Evolutionary conservation across 1,140 invertebrate species (phyloP), one percentile per base, ranked within the genome.

Genomic region (Halyomorpha halys): DNA sequence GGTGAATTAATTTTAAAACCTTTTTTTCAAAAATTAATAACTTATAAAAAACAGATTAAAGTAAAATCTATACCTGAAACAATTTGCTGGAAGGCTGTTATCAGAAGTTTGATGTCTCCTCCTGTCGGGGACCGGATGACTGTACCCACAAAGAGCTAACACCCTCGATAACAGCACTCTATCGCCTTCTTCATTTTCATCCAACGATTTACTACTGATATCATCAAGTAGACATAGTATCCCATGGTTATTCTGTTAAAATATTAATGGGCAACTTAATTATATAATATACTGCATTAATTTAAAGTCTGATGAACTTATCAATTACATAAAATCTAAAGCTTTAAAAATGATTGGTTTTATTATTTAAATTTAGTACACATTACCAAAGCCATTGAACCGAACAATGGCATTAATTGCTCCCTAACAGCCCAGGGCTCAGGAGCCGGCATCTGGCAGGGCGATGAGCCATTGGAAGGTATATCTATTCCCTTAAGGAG

Each of bases 171-270:
- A 75, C 72, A 92, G 85, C 11, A 81, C 83, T 67, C 81, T 77
- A 76, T 93, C 90, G 6, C 81, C 78, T 47, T 86, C 80, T 68
- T 87, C 83, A 27, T 51, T 39, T 27, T 62, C 65, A 23, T 66
- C 65, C 6, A 62, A 18, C 15, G 84, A 81, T 70, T 81, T 72
- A 11, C 82, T 70, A 71, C 83, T 83, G 70, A 84, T 83, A 72
- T 93, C 90, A 72, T 91, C 87, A 70, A 89, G 74, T 30, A 85
- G 70, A 47, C 81, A 77, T 59, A 85, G 75, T 56, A 86, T 81
- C 8, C 83, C 83, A 64, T 69, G 68, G 62, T 69, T 69, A 56
- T 86, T 86, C 80, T 85, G 72, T 25, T 77, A 65, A 65, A 54
- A 8, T 56, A 54, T n/a, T 61, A 44, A 49, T 16, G 25, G 11